phyloP scores from a whole-genome alignment of 2,888 invertebrate genomes.

The Aethes cnicana region DNA sequence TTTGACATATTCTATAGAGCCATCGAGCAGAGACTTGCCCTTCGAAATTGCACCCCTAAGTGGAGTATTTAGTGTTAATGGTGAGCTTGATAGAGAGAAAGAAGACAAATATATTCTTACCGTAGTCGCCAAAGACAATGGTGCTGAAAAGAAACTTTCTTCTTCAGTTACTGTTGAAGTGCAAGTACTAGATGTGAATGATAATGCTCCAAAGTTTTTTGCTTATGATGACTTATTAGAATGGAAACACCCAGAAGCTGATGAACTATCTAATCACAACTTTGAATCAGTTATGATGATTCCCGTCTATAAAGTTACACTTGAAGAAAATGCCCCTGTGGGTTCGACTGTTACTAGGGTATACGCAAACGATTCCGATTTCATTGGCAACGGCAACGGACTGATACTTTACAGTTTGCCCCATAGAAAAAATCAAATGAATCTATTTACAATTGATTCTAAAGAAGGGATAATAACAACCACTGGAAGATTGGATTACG shows the following conservation, averaged over 20 bases:
- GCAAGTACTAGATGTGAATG: slow-evolving; percentile 91
- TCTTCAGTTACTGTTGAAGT: slow-evolving; percentile 90
- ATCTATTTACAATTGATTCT: slow-evolving; percentile 90
- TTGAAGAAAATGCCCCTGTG: slow-evolving; percentile 88
- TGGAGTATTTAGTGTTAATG: slow-evolving; percentile 87
- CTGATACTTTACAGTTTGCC: slow-evolving; percentile 89
- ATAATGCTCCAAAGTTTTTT: slow-evolving; percentile 90
- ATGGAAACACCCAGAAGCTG: slow-evolving; percentile 74
- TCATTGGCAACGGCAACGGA: slow-evolving; percentile 93
- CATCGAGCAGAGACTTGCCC: slow-evolving; percentile 76
- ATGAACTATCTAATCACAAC: slow-evolving; percentile 73
- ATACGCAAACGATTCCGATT: slow-evolving; percentile 92
- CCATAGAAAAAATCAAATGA: slow-evolving; percentile 83
- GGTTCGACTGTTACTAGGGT: slow-evolving; percentile 89
- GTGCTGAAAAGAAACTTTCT: slow-evolving; percentile 83
- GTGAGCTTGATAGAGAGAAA: slow-evolving; percentile 89
- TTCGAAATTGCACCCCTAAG: slow-evolving; percentile 87
- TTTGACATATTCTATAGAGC: slow-evolving; percentile 86
- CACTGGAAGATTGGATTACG: slow-evolving; percentile 87
- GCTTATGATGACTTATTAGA: slow-evolving; percentile 86
- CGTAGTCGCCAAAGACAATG: slow-evolving; percentile 89
- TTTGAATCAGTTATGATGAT: slow-evolving; percentile 80
- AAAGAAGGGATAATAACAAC: slow-evolving; percentile 92
- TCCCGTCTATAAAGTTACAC: slow-evolving; percentile 89
- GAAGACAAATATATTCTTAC: slow-evolving; percentile 87